phyloP scores from a whole-genome alignment of 2,888 invertebrate genomes.

The Pedicia rivosa region DNA sequence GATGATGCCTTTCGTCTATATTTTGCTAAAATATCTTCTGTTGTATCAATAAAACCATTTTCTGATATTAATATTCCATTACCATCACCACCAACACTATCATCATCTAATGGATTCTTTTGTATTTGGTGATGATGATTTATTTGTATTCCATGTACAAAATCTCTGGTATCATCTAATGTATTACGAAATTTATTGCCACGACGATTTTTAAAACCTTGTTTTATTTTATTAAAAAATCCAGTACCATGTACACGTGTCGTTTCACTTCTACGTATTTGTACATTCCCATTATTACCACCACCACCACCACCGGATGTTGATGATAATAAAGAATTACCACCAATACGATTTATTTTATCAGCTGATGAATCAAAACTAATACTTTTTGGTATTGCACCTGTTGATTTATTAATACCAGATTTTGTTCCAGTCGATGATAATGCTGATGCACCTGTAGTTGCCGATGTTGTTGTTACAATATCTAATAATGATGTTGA shows the following conservation, averaged over 20 bases:
- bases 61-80: background rate
- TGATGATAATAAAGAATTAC: too few species aligned
- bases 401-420: conserved; percentile 33
- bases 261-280: conserved; percentile 2
- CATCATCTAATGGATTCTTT: background rate
- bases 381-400: conserved; percentile 82
- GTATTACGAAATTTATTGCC: conserved; percentile 29
- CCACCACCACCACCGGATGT: conserved; percentile 1
- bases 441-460: background rate
- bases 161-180: conserved; percentile 6
- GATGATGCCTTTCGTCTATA: conserved; percentile 57
- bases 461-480: conserved; percentile 12
- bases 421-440: conserved; percentile 35
- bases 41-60: conserved; percentile 42
- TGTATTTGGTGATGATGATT: conserved; percentile 5
- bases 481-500: background rate
- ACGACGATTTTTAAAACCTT: conserved; percentile 46
- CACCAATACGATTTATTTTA: conserved; percentile 40
- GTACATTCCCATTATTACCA: background rate
- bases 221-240: conserved; percentile 57
- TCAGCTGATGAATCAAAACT: conserved; percentile 83
- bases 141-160: conserved; percentile 8
- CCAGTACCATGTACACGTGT: conserved; percentile 33
- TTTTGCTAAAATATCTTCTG: conserved; percentile 89
- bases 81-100: too few species aligned